Evolutionary conservation across 2,113 vertebrate species (phyloP).

Genomic region (Polypterus senegalus): DNA sequence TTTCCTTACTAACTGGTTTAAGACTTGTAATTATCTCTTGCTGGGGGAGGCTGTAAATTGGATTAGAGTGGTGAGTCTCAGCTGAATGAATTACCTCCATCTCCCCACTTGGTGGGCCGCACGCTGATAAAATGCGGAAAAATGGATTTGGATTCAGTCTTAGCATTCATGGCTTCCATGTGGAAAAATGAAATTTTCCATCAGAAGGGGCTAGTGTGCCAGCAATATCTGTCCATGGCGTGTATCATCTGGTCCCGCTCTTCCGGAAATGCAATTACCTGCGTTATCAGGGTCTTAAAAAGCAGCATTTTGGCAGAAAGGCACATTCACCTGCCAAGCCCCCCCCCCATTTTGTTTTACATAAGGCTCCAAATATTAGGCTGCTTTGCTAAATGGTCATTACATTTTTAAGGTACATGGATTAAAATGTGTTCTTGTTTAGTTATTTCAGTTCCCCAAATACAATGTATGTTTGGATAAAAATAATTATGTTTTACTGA

Average conservation of each 20-base stretch:
- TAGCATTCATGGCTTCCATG: conserved; percentile 78
- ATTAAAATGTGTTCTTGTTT: too few species aligned
- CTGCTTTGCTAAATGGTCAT: conserved; percentile 12
- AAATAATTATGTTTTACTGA: too few species aligned
- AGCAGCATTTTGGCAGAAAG: conserved; percentile 52
- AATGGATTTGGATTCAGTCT: conserved; percentile 77
- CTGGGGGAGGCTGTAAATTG: conserved; percentile 83
- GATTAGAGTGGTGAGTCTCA: conserved; percentile 82
- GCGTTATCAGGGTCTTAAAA: conserved; percentile 66
- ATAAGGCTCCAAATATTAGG: conserved; percentile 13
- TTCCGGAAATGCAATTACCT: conserved; percentile 79
- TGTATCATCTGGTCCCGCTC: conserved; percentile 75
- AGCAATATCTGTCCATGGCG: conserved; percentile 71
- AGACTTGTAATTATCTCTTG: conserved; percentile 84
- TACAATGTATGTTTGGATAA: too few species aligned
- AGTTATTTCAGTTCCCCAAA: too few species aligned
- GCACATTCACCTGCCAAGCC: conserved; percentile 44
- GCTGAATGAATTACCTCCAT: conserved; percentile 77
- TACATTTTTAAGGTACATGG: too few species aligned
- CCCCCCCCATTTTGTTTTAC: conserved; percentile 32
- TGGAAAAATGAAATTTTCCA: conserved; percentile 83
- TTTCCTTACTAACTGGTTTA: conserved; percentile 66
- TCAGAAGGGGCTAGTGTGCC: conserved; percentile 72
- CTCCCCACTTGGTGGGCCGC: conserved; percentile 81
- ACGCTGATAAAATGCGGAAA: conserved; percentile 74